These are phyloP conservation scores for Daphoenositta chrysoptera DNA, from an alignment of 2,113 vertebrate genomes.

Conservation along the genomic window DNA sequence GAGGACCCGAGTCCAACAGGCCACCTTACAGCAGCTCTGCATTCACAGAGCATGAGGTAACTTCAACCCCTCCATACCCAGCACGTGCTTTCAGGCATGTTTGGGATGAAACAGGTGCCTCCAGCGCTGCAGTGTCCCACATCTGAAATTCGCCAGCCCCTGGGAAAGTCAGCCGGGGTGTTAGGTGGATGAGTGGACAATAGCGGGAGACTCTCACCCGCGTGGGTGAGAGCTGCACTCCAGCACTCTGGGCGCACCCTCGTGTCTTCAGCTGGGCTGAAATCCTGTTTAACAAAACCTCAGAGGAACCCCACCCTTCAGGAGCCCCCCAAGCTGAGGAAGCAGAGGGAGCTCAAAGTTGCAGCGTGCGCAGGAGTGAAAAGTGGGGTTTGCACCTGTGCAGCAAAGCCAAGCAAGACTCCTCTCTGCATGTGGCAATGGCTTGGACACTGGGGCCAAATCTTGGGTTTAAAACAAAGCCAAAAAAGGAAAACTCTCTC, in stretches of 20 bases:
- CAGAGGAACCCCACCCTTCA: background rate
- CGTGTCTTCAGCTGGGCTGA: background rate
- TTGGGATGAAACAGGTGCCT: background rate
- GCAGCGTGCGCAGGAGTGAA: rapidly evolving
- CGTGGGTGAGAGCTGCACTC: background rate
- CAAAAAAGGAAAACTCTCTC: background rate
- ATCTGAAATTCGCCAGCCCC: background rate
- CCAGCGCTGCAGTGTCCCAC: background rate
- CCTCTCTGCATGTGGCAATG: background rate
- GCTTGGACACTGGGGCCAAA: background rate
- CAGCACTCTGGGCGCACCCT: background rate
- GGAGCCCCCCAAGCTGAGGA: background rate
- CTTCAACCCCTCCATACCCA: background rate
- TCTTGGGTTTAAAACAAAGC: background rate
- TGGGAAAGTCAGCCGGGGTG: background rate
- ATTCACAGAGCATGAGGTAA: background rate
- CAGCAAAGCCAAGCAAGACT: background rate
- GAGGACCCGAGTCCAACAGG: background rate
- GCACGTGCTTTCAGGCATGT: background rate
- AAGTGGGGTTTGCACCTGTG: background rate
- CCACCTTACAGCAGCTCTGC: background rate
- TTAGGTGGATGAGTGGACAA: background rate
- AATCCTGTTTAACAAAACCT: background rate
- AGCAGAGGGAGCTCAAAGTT: background rate
- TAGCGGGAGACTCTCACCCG: rapidly evolving